Percentiles rank a stretch among this genome's conserved stretches.
These are phyloP conservation scores for Agonopterix subpropinquella DNA, from an alignment of 2,888 invertebrate genomes.

Conservation along the genomic window DNA sequence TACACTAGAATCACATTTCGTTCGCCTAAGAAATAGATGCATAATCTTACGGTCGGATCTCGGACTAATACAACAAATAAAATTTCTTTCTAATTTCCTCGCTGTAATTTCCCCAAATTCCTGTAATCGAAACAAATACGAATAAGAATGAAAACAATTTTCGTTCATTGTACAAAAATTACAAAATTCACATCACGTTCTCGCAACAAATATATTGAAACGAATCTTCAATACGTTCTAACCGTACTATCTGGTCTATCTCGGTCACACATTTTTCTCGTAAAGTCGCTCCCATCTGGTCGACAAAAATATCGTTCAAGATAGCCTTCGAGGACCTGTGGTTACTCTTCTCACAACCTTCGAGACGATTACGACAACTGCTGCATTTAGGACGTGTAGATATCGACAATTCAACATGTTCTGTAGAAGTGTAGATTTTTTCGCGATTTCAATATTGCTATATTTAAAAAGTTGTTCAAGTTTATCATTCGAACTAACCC, in stretches of 20 bases:
- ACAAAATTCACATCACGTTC: neutral
- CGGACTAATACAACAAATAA: too few relatives aligned
- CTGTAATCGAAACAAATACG: too few relatives aligned
- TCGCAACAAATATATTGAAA: conserved; percentile 3
- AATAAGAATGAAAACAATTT: neutral
- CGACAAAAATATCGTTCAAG: conserved; percentile 29
- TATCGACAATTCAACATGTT: too few relatives aligned
- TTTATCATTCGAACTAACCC: too few relatives aligned
- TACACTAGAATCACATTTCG: too few relatives aligned
- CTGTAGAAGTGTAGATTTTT: too few relatives aligned
- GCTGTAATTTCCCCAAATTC: too few relatives aligned
- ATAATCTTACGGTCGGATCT: too few relatives aligned
- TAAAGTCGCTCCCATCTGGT: conserved; percentile 17
- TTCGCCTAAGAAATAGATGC: too few relatives aligned
- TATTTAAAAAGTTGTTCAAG: too few relatives aligned
- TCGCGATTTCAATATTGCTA: too few relatives aligned
- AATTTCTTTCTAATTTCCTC: too few relatives aligned
- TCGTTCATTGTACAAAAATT: neutral
- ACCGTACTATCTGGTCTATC: conserved; percentile 12
- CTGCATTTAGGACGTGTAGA: neutral
- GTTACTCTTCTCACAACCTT: conserved; percentile 3
- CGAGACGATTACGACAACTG: neutral
- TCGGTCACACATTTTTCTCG: conserved; percentile 21
- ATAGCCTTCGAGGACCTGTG: conserved; percentile 9
- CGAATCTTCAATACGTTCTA: conserved; percentile 7